Evolutionary conservation across 2,113 vertebrate species (phyloP).

Genomic region (Nestor notabilis): DNA sequence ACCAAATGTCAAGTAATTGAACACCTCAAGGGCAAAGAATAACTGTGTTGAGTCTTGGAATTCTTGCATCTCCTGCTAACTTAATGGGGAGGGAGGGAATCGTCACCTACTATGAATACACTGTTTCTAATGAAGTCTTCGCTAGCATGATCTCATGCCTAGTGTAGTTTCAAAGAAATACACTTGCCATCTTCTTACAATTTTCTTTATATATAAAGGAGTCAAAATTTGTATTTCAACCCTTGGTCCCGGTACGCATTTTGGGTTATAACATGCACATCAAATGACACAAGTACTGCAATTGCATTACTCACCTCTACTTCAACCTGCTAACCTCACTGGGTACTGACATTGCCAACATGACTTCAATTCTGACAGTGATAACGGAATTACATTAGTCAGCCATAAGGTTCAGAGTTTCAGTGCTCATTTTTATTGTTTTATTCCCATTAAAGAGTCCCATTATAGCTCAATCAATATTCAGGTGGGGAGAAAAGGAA

Average conservation of each 20-base stretch:
- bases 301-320: not conserved
- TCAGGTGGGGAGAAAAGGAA: not conserved
- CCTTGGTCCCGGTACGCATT: not conserved
- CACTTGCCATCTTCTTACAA: not conserved
- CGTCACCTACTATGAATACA: not conserved
- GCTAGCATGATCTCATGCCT: not conserved
- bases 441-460: not conserved
- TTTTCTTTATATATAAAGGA: not conserved
- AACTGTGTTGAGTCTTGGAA: not conserved
- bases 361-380: not conserved
- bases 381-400: not conserved
- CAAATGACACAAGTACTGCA: not conserved
- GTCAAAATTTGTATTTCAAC: not conserved
- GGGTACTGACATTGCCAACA: not conserved
- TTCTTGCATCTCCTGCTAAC: not conserved
- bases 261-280: not conserved
- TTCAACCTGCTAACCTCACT: not conserved
- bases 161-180: not conserved
- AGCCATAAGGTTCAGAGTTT: constrained; percentile 8
- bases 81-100: fast-evolving
- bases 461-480: not conserved
- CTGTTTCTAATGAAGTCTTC: not conserved
- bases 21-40: not conserved
- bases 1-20: not conserved
- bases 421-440: constrained; percentile 34